These are phyloP conservation scores for Pantala flavescens DNA, from an alignment of 1,140 invertebrate genomes.

Conservation along the genomic window DNA sequence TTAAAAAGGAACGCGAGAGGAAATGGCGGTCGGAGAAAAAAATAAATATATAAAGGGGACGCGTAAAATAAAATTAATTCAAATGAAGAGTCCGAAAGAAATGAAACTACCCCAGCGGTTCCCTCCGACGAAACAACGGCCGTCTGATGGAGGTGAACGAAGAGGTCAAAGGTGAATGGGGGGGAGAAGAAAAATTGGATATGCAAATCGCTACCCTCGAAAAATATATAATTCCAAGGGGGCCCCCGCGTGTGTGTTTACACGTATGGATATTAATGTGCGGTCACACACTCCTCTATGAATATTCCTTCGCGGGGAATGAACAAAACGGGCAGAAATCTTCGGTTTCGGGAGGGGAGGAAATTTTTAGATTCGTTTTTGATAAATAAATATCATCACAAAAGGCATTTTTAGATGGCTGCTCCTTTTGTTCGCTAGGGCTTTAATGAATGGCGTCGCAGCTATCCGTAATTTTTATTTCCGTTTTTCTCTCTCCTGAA, in stretches of 20 bases:
- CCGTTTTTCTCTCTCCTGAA: background rate
- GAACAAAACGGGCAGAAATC: background rate
- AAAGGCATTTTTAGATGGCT: background rate
- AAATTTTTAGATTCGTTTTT: slow-evolving; percentile 5
- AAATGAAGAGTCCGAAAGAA: background rate
- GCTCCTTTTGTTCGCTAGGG: background rate
- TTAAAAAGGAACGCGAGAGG: background rate
- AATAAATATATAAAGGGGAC: background rate
- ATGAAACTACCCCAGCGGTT: background rate
- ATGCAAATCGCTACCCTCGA: background rate
- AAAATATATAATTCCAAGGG: background rate
- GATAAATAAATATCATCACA: slow-evolving; percentile 11
- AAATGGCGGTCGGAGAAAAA: background rate
- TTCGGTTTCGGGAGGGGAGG: background rate
- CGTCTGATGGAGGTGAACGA: background rate
- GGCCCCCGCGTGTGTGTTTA: background rate
- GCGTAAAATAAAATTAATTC: slow-evolving; percentile 8
- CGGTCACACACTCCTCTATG: background rate
- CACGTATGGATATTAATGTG: slow-evolving; percentile 9
- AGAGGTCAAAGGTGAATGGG: background rate
- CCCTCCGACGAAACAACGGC: background rate
- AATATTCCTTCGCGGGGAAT: slow-evolving; percentile 5
- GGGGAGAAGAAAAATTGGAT: background rate
- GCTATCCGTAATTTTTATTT: background rate
- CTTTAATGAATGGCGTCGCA: background rate